Evolutionary conservation across 2,113 vertebrate genomes (phyloP).

Genomic region (Toxotes chatareus): DNA sequence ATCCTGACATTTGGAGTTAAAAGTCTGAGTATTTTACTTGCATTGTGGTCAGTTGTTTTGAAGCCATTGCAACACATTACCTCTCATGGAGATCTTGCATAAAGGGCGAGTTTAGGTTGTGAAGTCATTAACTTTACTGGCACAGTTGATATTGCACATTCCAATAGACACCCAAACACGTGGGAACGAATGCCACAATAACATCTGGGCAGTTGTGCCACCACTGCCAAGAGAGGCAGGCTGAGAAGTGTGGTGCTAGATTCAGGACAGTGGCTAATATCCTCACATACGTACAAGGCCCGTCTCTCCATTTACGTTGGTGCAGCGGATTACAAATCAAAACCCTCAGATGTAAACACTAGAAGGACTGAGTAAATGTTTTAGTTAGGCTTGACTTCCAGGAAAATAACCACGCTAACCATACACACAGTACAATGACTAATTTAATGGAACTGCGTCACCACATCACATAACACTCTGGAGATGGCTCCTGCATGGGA

Average conservation of each 20-base stretch:
- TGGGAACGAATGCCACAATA: conserved; percentile 57
- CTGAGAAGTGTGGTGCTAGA: conserved; percentile 1
- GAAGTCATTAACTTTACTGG: conserved; percentile 41
- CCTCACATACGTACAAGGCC: background rate
- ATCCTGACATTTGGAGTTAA: conserved; percentile 41
- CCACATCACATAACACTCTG: conserved; percentile 30
- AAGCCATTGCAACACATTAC: conserved; percentile 38
- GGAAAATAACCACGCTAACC: conserved; percentile 64
- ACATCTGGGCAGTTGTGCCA: conserved; percentile 64
- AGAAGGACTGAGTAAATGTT: conserved; percentile 67
- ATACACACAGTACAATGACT: conserved; percentile 42
- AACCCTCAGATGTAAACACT: conserved; percentile 55
- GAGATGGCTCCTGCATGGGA: conserved; percentile 49
- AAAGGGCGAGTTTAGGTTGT: conserved; percentile 24
- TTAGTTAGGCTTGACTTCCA: conserved; percentile 68
- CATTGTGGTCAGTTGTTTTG: conserved; percentile 53
- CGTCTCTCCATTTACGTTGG: conserved; percentile 21
- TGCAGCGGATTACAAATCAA: conserved; percentile 41
- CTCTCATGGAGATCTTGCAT: conserved; percentile 59
- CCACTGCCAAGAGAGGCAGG: conserved; percentile 11
- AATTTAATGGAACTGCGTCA: conserved; percentile 64
- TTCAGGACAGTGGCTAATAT: conserved; percentile 11
- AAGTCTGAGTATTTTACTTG: conserved; percentile 25
- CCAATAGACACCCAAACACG: conserved; percentile 46
- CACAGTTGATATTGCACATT: conserved; percentile 45